Evolutionary conservation across 2,113 vertebrate genomes (phyloP).

Genomic region (Asarcornis scutulata): DNA sequence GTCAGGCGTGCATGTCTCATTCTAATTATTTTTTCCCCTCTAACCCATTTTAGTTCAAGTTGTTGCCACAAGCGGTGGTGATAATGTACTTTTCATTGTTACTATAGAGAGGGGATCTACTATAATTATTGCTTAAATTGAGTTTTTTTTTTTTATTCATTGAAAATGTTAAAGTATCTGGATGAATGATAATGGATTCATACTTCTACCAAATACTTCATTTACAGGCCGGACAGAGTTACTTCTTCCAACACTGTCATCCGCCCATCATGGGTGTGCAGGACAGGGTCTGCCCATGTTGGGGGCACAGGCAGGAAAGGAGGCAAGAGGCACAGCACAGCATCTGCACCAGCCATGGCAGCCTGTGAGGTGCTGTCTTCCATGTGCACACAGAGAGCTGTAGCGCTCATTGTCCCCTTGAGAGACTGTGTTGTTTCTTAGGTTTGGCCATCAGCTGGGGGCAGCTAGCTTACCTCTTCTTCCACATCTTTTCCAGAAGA

Average conservation of each 20-base stretch:
- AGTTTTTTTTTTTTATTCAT: neutral
- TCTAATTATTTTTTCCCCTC: constrained; percentile 13
- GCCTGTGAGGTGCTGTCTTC: neutral
- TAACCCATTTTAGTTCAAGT: constrained; percentile 24
- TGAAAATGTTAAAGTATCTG: neutral
- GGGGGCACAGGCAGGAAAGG: neutral
- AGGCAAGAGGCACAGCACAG: rapidly evolving
- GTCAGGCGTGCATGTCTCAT: neutral
- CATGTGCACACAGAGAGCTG: neutral
- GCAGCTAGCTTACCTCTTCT: neutral
- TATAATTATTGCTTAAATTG: constrained; percentile 2
- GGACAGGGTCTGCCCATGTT: rapidly evolving
- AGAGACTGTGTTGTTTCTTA: neutral
- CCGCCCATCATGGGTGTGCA: rapidly evolving
- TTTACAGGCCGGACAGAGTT: neutral
- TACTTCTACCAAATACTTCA: neutral
- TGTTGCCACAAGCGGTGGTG: neutral
- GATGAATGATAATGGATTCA: neutral
- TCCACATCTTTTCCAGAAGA: neutral
- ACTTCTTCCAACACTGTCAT: neutral
- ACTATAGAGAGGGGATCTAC: neutral
- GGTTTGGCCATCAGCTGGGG: neutral
- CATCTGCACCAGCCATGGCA: neutral
- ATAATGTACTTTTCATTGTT: neutral
- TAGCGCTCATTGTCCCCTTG: neutral